Percentiles rank a stretch among this genome's conserved stretches.
These are phyloP conservation scores for Urocitellus parryii DNA, from an alignment of 2,113 vertebrate species.

Conservation along the genomic window DNA sequence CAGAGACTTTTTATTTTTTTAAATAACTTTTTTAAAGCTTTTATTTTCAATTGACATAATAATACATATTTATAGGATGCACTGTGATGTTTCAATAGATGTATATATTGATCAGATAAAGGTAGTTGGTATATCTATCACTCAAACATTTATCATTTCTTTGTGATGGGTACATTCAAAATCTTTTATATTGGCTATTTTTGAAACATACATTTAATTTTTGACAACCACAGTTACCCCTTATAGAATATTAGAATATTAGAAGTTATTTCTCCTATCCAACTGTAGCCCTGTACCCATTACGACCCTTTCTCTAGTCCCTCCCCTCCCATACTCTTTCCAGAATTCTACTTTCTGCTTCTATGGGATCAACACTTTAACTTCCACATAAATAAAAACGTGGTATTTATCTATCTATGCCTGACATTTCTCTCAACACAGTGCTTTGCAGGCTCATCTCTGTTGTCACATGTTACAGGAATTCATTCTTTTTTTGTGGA, in stretches of 20 bases:
- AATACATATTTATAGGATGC: background rate
- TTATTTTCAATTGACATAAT: background rate
- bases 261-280: background rate
- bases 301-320: background rate
- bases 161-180: background rate
- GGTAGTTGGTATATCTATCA: background rate
- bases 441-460: background rate
- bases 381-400: background rate
- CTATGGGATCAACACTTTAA: background rate
- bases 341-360: too few relatives aligned
- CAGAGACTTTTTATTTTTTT: conserved; percentile 1
- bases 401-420: background rate
- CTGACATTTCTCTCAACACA: background rate
- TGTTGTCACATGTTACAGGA: too few relatives aligned
- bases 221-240: background rate
- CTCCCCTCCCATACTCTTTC: too few relatives aligned
- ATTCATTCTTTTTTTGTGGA: background rate
- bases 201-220: background rate
- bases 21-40: background rate
- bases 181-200: background rate
- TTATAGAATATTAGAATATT: too few relatives aligned
- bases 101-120: background rate
- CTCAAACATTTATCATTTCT: background rate
- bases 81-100: background rate
- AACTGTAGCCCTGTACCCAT: background rate